Percentiles rank a stretch among this genome's conserved stretches.
Evolutionary conservation across 2,113 vertebrate species (phyloP).

Genomic region (Vidua macroura): DNA sequence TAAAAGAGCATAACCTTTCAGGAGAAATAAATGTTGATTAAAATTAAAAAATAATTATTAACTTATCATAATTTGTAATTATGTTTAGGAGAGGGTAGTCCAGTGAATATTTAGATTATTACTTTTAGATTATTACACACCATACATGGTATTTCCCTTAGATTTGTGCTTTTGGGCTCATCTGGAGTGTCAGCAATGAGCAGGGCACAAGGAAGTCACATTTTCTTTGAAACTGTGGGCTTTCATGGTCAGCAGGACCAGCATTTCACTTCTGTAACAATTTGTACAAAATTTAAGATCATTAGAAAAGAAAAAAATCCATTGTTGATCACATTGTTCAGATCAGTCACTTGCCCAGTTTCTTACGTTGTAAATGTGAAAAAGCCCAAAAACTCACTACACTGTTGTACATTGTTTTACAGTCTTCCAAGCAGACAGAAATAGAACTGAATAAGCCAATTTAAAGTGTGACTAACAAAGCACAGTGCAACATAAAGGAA

Average conservation of each 20-base stretch:
- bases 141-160: background rate
- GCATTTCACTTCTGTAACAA: background rate
- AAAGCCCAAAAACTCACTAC: background rate
- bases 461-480: background rate
- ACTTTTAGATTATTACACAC: background rate
- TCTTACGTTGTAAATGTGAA: background rate
- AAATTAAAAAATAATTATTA: background rate
- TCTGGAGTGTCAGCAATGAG: background rate
- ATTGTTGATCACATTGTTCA: background rate
- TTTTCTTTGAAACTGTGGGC: background rate
- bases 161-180: background rate
- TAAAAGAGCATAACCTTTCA: background rate
- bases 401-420: background rate
- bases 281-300: background rate
- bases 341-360: background rate
- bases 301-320: background rate
- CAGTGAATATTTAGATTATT: background rate
- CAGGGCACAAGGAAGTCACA: background rate
- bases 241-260: background rate
- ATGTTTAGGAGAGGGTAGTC: background rate
- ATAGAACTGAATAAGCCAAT: background rate
- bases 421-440: background rate
- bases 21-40: background rate
- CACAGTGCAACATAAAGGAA: background rate
- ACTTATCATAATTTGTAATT: background rate